Evolutionary conservation across 2,888 invertebrate species (phyloP), one percentile per base, ranked within the genome.

Genomic region (Lysandra coridon): DNA sequence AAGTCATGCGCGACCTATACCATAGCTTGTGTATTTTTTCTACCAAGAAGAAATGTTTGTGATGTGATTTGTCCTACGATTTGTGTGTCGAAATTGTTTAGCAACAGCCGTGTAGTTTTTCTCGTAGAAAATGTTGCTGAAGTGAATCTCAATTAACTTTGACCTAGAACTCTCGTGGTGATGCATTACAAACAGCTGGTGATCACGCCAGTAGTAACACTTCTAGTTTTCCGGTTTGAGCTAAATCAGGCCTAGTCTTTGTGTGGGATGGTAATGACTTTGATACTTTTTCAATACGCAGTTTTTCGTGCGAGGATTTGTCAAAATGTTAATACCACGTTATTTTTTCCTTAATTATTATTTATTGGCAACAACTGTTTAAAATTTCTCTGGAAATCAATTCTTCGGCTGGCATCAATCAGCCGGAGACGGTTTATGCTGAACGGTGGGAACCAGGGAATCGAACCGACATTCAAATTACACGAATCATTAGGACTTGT

Each of bases 71-170:
- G 49, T 49, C 49, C 23, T 23, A 23, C 23, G 23, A 23, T 23
- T 23, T 23, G 23, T 23, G 7, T 10, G 49, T 49, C 10, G 2
- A 49, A 49, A 49, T 49, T 57, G 4, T 57, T 57, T 1, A 57
- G 57, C 57, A 57, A 57, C 57, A 62, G 49, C 23, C 7, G n/a
- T 7, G 1, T 23, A 62, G 62, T 7, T 62, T 23, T 17, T 62
- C 23, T 1, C 1, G 7, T 62, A 2, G 7, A 23, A 23, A 62
- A 62, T 23, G 69, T 37, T 37, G 33, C 33, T 69, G 33, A 37
- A 69, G 37, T 69, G 23, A 37, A 69, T 69, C 33, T 33, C 69
- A 69, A 69, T 69, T 69, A 69, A 33, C 69, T 69, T 69, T 37
- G 37, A 69, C 69, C 69, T 69, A 14, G 69, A 69, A 69, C 12